Conservation (phyloP, 2,888 invertebrate genomes). For the Spisula subtruncata region DNA sequence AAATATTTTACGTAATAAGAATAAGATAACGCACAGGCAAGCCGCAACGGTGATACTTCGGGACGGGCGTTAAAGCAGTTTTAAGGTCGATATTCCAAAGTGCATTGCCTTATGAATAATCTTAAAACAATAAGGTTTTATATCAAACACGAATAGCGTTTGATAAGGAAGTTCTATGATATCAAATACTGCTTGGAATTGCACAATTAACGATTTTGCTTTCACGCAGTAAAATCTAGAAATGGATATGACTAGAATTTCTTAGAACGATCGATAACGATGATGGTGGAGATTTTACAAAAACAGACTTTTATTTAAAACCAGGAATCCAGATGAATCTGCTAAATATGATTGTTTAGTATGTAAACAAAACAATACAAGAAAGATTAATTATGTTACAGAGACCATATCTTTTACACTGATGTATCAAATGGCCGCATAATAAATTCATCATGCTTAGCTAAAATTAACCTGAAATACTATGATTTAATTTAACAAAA, state of each 20-base stretch:
- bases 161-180: slow-evolving; percentile 16
- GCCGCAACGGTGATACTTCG: neutral
- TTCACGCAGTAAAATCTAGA: neutral
- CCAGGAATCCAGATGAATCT: neutral
- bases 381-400: neutral
- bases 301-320: neutral
- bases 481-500: too few relatives aligned
- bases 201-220: slow-evolving; percentile 29
- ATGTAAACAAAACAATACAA: neutral
- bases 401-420: slow-evolving; percentile 9
- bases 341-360: slow-evolving; percentile 13
- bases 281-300: neutral
- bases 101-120: slow-evolving; percentile 18
- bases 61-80: slow-evolving; percentile 5
- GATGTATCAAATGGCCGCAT: neutral
- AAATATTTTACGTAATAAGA: slow-evolving; percentile 11
- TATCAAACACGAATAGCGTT: neutral
- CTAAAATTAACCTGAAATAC: neutral
- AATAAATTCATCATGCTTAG: neutral
- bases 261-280: neutral
- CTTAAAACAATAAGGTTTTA: slow-evolving; percentile 27
- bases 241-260: slow-evolving; percentile 27
- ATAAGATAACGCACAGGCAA: slow-evolving; percentile 20
- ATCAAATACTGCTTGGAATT: slow-evolving; percentile 8
- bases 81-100: slow-evolving; percentile 9